Conservation (phyloP, 2,797 vertebrate genomes). For the Tenualosa thibaudeaui region DNA sequence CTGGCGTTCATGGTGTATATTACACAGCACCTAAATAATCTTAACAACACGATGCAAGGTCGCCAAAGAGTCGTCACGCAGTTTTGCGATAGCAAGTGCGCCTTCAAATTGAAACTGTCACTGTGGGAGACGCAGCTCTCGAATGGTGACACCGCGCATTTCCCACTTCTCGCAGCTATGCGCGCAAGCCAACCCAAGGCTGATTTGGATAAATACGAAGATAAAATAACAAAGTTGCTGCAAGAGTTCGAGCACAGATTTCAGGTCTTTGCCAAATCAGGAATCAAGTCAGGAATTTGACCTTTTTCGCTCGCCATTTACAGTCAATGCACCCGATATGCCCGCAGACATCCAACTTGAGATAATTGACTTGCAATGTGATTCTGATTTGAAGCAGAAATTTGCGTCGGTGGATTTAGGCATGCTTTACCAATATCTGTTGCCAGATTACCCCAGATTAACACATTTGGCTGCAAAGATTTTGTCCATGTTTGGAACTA, state of each 20-base stretch:
- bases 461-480: slow-evolving; percentile 45
- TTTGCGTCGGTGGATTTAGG: slow-evolving; percentile 6
- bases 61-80: no score
- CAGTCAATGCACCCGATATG: slow-evolving; percentile 27
- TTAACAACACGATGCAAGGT: no score
- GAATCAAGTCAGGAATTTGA: slow-evolving; percentile 44
- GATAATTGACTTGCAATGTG: no score
- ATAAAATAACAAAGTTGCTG: slow-evolving; percentile 30
- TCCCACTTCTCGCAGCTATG: no score
- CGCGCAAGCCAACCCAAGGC: slow-evolving; percentile 28
- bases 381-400: no score
- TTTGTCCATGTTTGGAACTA: slow-evolving; percentile 28
- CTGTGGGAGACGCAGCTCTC: no score
- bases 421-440: slow-evolving; percentile 48
- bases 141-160: no score
- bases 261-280: slow-evolving; percentile 50
- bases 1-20: no score
- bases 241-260: slow-evolving; percentile 47
- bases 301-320: slow-evolving; percentile 39
- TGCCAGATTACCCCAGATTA: slow-evolving; percentile 44
- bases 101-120: no score
- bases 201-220: slow-evolving; percentile 24
- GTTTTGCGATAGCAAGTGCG: no score
- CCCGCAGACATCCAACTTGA: background rate
- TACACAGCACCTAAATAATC: no score